Base-by-base conservation (phyloP, 1,140 invertebrate genomes). In the Cylas formicarius region DNA sequence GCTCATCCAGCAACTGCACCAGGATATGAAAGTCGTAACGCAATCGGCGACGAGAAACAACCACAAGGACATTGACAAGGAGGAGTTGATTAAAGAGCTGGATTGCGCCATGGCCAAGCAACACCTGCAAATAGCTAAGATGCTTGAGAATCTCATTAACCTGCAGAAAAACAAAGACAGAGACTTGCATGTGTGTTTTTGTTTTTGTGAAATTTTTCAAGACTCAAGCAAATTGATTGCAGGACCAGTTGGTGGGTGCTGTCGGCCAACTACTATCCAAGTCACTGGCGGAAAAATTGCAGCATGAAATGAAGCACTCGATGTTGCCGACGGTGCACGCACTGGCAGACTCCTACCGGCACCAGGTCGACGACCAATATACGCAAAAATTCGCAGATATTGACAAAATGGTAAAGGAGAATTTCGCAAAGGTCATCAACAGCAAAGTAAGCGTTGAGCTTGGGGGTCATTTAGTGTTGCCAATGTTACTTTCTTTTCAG, bases 341-440 rank as follows among this genome's bases (percentile, higher is more conserved):
- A 19, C 61, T 73, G 64, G 65, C 90, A 61, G 78, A 86, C 57
- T 71, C 77, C 42, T 61, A 84, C 50, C 68, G 80, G 61, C 69
- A 76, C 51, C 70, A 84, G 66, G 59, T 90, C 57, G 74, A 85
- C 63, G 64, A 74, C 42, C 75, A 87, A 58, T 67, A 86, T 9
- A 71, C 74, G 11, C 74, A 81, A 59, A 87, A 89, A 62, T 63
- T 85, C 8, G 69, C 70, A 40, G 70, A 77, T 24, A 79, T 78
- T 19, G 87, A 93, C 66, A 69, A 77, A 24, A 66, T 83, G 27
- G 62, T 93, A 7, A 80, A 82, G 44, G 83, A 90, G 35, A 88
- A 84, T 65, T 79, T 92, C 39, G 70, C 73, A 3, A 85, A 90
- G 60, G 64, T 88, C 13, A 73, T 89, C 48, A 77, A 73, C 46